Conservation (phyloP, 2,888 invertebrate species). For the Nephrotoma guestfalica region DNA sequence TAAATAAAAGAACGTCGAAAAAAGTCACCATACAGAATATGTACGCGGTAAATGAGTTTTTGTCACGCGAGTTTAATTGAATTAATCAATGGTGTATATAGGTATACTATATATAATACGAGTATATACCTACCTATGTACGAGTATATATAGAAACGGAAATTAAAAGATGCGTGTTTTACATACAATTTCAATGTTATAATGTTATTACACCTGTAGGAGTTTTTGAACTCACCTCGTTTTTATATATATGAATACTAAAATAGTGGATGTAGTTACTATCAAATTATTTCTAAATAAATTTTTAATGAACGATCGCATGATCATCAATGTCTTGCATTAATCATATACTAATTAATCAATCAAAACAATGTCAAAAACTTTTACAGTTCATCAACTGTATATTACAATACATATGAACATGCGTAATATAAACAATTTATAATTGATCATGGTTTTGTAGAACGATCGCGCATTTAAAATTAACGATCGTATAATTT, state of each 20-base stretch:
- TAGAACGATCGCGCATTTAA: background rate
- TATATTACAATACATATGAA: background rate
- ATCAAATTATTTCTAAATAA: background rate
- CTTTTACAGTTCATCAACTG: background rate
- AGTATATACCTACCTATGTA: background rate
- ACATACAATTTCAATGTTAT: background rate
- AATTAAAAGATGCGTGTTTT: background rate
- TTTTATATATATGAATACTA: background rate
- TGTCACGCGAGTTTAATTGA: background rate
- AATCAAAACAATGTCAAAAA: background rate
- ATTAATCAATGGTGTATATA: background rate
- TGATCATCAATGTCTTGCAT: background rate
- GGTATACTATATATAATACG: background rate
- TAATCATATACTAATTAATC: background rate
- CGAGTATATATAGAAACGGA: background rate
- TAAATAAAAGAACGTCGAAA: background rate
- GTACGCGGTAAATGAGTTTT: background rate
- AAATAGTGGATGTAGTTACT: background rate
- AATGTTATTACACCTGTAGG: background rate
- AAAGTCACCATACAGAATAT: background rate
- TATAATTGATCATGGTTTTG: background rate
- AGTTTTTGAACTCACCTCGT: background rate
- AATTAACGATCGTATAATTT: background rate
- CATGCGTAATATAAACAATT: too few relatives aligned
- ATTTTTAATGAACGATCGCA: background rate